Conservation (phyloP, 1,140 invertebrate genomes). For the Stenopsyche tienmushanensis region DNA sequence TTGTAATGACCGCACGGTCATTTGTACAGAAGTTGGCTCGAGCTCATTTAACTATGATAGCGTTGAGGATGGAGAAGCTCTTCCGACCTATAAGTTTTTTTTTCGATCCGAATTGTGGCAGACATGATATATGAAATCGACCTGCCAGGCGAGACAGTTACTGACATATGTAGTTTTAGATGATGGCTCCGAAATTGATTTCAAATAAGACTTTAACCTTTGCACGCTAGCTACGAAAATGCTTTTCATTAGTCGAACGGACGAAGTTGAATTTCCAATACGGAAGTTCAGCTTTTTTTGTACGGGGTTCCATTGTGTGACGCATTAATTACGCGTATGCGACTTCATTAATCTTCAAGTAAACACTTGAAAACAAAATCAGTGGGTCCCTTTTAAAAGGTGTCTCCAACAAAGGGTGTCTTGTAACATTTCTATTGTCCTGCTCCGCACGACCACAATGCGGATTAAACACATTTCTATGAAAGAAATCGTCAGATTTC, state of each 20-base stretch:
- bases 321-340: constrained; percentile 13
- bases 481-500: constrained; percentile 14
- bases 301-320: not conserved
- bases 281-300: too few species aligned
- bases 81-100: too few species aligned
- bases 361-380: constrained; percentile 16
- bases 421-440: constrained; percentile 9
- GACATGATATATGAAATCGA: too few species aligned
- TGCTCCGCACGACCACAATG: constrained; percentile 1
- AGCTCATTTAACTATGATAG: not conserved
- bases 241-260: too few species aligned
- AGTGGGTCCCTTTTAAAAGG: constrained; percentile 12
- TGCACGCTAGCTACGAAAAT: too few species aligned
- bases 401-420: constrained; percentile 21
- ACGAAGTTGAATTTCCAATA: too few species aligned
- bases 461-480: constrained; percentile 18
- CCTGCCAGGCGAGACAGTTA: too few species aligned
- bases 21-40: not conserved
- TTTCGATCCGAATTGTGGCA: too few species aligned
- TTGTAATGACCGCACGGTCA: constrained; percentile 12
- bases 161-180: too few species aligned
- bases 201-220: too few species aligned
- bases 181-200: too few species aligned
- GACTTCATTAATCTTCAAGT: not conserved
- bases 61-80: not conserved